Evolutionary conservation across 1,140 invertebrate genomes (phyloP).

Genomic region (Sminthurides bifidus): DNA sequence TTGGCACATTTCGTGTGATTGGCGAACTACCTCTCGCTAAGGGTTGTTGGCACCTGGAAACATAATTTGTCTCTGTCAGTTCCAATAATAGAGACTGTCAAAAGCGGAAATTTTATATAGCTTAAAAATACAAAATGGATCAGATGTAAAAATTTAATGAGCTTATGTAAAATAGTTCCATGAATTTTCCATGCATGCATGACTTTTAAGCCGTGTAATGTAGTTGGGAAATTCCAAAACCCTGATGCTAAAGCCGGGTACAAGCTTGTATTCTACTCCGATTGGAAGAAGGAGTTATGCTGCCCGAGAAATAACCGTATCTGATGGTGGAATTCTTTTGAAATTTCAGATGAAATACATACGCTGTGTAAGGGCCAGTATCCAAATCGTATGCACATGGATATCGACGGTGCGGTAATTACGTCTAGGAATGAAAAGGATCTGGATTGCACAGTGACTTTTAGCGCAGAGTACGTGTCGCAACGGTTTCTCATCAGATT

Average conservation of each 20-base stretch:
- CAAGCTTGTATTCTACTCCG: no score
- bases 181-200: no score
- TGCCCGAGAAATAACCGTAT: background rate
- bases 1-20: no score
- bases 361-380: constrained; percentile 74
- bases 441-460: constrained; percentile 78
- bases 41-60: no score
- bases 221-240: no score
- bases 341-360: constrained; percentile 69
- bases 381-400: constrained; percentile 69
- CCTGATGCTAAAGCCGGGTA: no score
- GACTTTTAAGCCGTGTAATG: no score
- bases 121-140: background rate
- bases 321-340: constrained; percentile 31
- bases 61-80: no score
- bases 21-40: no score
- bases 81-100: background rate
- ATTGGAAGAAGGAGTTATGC: background rate
- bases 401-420: constrained; percentile 79
- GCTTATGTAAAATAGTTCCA: no score
- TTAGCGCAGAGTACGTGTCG: constrained; percentile 82
- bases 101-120: background rate
- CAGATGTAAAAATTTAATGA: no score
- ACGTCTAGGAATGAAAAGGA: constrained; percentile 77
- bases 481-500: constrained; percentile 88